Conservation (phyloP, 2,113 vertebrate genomes). For the Sialia sialis region DNA sequence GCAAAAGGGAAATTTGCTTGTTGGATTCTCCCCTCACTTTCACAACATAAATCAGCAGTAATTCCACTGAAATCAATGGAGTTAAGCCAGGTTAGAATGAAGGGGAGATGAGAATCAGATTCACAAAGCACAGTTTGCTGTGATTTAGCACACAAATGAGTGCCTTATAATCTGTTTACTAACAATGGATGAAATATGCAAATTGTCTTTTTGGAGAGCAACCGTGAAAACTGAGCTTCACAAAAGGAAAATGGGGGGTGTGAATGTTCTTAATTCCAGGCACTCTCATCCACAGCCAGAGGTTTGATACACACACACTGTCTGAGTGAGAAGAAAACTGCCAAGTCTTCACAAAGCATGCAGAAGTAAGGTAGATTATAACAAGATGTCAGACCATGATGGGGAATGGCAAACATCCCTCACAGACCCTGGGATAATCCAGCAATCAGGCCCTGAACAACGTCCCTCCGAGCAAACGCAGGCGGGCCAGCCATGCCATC, state of each 20-base stretch:
- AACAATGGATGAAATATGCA: conserved; percentile 56
- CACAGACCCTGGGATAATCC: not conserved
- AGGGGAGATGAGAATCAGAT: conserved; percentile 40
- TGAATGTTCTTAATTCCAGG: conserved; percentile 34
- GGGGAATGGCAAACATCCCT: not conserved
- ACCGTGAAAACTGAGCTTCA: conserved; percentile 33
- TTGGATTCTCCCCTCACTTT: conserved; percentile 26
- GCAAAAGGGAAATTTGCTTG: conserved; percentile 20
- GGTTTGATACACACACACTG: not conserved
- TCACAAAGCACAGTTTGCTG: not conserved
- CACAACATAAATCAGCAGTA: conserved; percentile 35
- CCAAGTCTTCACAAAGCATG: not conserved
- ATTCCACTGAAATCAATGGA: conserved; percentile 30
- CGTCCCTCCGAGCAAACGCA: not conserved
- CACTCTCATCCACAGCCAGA: not conserved
- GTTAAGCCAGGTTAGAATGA: conserved; percentile 41
- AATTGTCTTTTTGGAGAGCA: conserved; percentile 48
- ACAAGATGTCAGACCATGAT: not conserved
- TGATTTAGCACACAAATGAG: conserved; percentile 41
- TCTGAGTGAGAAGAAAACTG: not conserved
- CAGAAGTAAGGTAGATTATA: conserved; percentile 37
- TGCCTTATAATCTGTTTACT: conserved; percentile 49
- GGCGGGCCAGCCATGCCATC: not conserved
- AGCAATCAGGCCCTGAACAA: conserved; percentile 1
- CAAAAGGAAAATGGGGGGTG: not conserved